Evolutionary conservation across 2,888 invertebrate genomes (phyloP).

Genomic region (Lepeophtheirus nordmannii): DNA sequence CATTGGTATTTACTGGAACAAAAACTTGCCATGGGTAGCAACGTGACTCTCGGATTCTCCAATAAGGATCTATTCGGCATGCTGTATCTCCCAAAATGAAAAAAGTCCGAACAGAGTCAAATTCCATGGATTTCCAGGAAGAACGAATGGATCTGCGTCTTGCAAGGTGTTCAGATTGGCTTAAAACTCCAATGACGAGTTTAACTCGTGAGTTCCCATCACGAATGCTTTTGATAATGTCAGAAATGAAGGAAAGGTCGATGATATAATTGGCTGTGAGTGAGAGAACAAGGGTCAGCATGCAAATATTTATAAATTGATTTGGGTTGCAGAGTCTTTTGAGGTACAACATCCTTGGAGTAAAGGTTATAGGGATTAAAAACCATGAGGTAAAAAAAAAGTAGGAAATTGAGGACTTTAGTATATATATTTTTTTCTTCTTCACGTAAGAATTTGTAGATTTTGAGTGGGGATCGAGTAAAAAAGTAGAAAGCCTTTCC

Average conservation of each 20-base stretch:
- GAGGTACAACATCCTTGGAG: background rate
- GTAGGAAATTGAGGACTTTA: no score
- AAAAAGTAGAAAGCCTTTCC: background rate
- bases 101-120: constrained; percentile 2
- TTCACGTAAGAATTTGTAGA: no score
- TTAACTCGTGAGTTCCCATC: background rate
- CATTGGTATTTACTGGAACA: constrained; percentile 10
- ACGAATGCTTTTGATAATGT: background rate
- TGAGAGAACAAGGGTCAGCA: background rate
- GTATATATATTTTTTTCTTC: no score
- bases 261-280: background rate
- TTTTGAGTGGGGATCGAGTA: background rate
- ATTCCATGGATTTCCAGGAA: background rate
- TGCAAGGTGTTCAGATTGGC: background rate
- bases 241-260: background rate
- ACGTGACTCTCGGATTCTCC: constrained; percentile 5
- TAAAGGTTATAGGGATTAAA: no score
- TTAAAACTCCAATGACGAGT: background rate
- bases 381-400: no score
- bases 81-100: constrained; percentile 1
- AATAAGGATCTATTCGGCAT: constrained; percentile 8
- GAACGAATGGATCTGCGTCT: background rate
- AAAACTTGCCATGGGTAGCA: constrained; percentile 16
- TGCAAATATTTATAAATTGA: background rate
- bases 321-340: background rate